These are phyloP conservation scores for Alsophila aescularia DNA, from an alignment of 2,888 invertebrate species.

Conservation along the genomic window DNA sequence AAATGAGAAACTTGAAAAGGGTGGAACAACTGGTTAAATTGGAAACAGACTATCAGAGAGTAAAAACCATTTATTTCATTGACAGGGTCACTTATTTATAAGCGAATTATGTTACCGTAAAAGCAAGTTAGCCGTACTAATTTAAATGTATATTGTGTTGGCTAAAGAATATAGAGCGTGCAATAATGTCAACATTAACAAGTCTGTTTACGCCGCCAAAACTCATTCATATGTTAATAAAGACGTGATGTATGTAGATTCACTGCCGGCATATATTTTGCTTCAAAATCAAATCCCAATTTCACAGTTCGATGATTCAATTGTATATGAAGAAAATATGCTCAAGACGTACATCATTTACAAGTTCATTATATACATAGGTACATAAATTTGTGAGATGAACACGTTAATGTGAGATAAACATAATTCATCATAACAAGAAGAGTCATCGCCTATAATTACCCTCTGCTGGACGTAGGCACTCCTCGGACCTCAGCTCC, in stretches of 20 bases:
- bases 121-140: no score
- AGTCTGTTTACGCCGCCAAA: constrained; percentile 10
- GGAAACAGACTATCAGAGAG: not conserved
- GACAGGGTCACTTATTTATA: no score
- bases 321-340: constrained; percentile 8
- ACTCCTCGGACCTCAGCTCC: no score
- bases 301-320: constrained; percentile 25
- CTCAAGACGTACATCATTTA: not conserved
- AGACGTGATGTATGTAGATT: constrained; percentile 24
- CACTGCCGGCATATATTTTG: constrained; percentile 15
- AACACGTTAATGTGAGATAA: no score
- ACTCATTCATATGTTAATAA: constrained; percentile 21
- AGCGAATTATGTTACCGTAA: no score
- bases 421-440: no score
- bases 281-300: constrained; percentile 27
- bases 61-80: no score
- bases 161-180: not conserved
- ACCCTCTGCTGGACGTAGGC: no score
- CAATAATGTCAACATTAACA: constrained; percentile 4
- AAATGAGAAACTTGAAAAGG: constrained; percentile 46
- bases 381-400: no score
- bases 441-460: no score
- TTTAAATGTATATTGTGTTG: no score
- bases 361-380: no score
- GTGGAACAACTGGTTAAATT: constrained; percentile 16